phyloP scores from a whole-genome alignment of 2,113 vertebrate species.

The Cyprinodon tularosa region DNA sequence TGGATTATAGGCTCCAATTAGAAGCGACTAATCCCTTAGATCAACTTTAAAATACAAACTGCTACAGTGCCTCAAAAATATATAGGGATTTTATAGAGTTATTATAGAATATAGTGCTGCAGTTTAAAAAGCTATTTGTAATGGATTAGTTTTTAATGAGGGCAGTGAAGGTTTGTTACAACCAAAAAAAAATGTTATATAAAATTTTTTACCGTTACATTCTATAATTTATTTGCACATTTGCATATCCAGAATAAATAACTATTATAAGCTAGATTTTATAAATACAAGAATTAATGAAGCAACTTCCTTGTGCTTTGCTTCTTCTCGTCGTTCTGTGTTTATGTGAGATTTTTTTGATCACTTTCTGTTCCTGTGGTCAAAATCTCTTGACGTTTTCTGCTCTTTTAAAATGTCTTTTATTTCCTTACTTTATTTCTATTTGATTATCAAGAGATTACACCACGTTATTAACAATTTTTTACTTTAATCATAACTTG shows the following conservation, averaged over 20 bases:
- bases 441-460: too few relatives aligned
- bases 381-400: conserved; percentile 14
- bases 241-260: not conserved
- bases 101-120: too few relatives aligned
- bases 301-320: not conserved
- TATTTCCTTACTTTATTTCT: conserved; percentile 22
- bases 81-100: too few relatives aligned
- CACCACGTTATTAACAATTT: too few relatives aligned
- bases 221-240: not conserved
- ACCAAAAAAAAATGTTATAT: not conserved
- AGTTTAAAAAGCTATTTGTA: not conserved
- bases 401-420: conserved; percentile 33
- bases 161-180: not conserved
- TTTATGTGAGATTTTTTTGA: conserved; percentile 26
- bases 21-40: too few relatives aligned
- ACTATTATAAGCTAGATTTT: not conserved
- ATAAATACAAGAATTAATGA: not conserved
- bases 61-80: too few relatives aligned
- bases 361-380: conserved; percentile 24
- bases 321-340: not conserved
- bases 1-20: too few relatives aligned
- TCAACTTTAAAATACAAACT: too few relatives aligned
- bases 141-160: not conserved
- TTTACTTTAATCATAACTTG: too few relatives aligned
- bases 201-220: not conserved